These are phyloP conservation scores for Tipula vernalis DNA, from an alignment of 2,888 invertebrate species.

Conservation along the genomic window DNA sequence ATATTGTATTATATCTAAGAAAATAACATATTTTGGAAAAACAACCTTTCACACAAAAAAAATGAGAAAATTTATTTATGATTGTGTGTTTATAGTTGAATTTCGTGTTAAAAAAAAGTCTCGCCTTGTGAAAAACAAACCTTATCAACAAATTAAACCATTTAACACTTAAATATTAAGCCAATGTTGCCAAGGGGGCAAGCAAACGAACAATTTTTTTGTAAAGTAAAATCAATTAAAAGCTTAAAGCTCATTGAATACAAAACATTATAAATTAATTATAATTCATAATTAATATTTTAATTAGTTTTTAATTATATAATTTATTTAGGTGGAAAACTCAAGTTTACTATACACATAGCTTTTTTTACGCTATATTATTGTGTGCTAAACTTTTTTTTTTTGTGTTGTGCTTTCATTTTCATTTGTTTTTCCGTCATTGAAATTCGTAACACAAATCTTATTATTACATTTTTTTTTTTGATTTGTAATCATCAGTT, in stretches of 20 bases:
- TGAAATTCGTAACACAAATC: neutral
- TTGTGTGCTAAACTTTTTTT: too few relatives aligned
- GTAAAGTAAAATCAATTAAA: neutral
- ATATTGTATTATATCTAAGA: too few relatives aligned
- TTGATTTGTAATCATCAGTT: neutral
- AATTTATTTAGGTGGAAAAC: neutral
- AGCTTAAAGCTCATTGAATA: neutral
- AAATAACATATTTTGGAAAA: too few relatives aligned
- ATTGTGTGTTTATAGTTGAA: too few relatives aligned
- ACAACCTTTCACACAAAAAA: too few relatives aligned
- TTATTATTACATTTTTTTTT: neutral
- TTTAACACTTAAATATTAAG: too few relatives aligned
- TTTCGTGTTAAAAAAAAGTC: too few relatives aligned
- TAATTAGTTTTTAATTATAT: neutral
- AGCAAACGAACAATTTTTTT: neutral
- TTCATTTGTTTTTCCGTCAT: neutral
- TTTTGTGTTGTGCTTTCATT: neutral
- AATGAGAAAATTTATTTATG: too few relatives aligned
- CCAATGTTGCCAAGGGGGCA: neutral
- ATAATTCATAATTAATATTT: neutral
- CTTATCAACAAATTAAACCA: too few relatives aligned
- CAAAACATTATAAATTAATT: neutral
- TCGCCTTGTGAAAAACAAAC: too few relatives aligned
- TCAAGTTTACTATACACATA: neutral
- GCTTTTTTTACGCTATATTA: neutral